phyloP scores from a whole-genome alignment of 2,888 invertebrate genomes.

The Drosophila sordidapex region DNA sequence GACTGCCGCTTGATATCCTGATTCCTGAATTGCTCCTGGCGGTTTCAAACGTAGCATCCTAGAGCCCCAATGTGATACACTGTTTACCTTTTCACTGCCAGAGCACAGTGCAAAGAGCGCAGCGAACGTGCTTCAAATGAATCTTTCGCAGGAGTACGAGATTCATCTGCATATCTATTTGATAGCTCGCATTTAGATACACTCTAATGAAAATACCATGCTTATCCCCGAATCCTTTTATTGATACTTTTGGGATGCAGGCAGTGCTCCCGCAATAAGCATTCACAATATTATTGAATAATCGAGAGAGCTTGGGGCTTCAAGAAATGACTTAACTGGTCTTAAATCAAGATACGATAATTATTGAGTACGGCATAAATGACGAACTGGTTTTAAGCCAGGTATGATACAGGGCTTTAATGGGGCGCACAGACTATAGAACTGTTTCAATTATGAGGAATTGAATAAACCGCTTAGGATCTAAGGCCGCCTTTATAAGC shows the following conservation, averaged over 20 bases:
- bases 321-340: conserved; percentile 5
- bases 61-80: conserved; percentile 27
- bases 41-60: neutral
- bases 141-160: conserved; percentile 5
- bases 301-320: neutral
- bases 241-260: conserved; percentile 16
- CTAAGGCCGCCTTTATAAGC: neutral
- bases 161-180: conserved; percentile 26
- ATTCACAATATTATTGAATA: conserved; percentile 27
- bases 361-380: neutral
- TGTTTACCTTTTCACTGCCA: conserved; percentile 53
- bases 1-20: conserved; percentile 26
- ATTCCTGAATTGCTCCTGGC: conserved; percentile 24
- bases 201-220: conserved; percentile 47
- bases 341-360: neutral
- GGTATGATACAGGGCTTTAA: neutral
- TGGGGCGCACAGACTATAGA: neutral
- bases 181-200: conserved; percentile 41
- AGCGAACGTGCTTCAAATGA: conserved; percentile 47
- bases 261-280: conserved; percentile 2
- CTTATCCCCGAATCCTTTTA: conserved; percentile 49
- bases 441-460: neutral
- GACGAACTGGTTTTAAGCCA: neutral
- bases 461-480: neutral
- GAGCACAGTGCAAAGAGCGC: conserved; percentile 44